These are phyloP conservation scores for Scyliorhinus canicula DNA, from an alignment of 2,797 vertebrate genomes.

Conservation along the genomic window DNA sequence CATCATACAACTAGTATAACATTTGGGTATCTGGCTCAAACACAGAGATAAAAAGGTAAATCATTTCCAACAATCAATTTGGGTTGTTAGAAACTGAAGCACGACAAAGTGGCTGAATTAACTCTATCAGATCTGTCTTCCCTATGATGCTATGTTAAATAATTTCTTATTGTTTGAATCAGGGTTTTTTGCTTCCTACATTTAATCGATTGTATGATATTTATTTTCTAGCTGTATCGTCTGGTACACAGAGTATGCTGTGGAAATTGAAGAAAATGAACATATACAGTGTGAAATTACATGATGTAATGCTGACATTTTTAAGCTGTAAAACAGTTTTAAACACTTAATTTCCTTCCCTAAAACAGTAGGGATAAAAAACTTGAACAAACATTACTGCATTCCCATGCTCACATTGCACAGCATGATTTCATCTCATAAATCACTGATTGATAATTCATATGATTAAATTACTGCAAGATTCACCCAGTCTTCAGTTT, in stretches of 20 bases:
- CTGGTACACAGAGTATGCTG: not conserved
- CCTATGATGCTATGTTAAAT: not conserved
- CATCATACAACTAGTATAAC: not conserved
- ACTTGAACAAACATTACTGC: not conserved
- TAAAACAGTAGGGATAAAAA: not conserved
- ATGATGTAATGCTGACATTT: not conserved
- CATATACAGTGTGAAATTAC: not conserved
- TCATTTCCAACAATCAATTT: not conserved
- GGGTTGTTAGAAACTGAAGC: not conserved
- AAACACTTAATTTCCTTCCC: not conserved
- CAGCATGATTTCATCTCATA: constrained; percentile 1
- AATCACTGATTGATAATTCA: constrained; percentile 4
- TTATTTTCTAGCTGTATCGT: not conserved
- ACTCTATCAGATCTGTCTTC: not conserved
- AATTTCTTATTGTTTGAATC: not conserved
- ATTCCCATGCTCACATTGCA: not conserved
- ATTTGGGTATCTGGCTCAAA: not conserved
- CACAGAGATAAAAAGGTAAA: not conserved
- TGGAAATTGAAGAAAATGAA: not conserved
- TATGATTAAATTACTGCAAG: not conserved
- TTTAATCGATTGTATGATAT: constrained; percentile 15
- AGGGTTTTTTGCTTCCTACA: not conserved
- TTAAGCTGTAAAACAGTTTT: not conserved
- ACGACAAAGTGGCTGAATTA: not conserved
- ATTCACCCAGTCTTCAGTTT: not conserved